Conservation (phyloP, 2,888 invertebrate genomes). For the Parelbella ahira region DNA sequence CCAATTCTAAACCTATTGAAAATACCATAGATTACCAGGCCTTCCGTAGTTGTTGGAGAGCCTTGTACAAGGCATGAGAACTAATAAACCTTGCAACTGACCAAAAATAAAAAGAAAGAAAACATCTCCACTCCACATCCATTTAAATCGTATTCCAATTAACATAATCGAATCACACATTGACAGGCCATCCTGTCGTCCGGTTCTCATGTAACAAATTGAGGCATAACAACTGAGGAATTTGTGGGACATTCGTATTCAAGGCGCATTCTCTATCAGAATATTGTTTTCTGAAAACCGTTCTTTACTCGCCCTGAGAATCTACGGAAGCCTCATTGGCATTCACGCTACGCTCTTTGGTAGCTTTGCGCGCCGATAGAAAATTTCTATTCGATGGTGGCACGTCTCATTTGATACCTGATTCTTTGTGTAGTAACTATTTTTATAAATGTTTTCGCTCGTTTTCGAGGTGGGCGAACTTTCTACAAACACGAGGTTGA, state of each 20-base stretch:
- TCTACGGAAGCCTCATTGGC: constrained; percentile 50
- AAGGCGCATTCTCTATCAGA: constrained; percentile 54
- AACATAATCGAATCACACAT: background rate
- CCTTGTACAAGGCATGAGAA: too few species aligned
- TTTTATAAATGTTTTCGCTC: constrained; percentile 5
- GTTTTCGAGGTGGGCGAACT: too few species aligned
- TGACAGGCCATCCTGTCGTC: constrained; percentile 29
- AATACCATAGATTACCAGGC: too few species aligned
- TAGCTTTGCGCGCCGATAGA: constrained; percentile 56
- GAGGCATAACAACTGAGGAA: constrained; percentile 62
- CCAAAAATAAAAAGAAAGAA: too few species aligned
- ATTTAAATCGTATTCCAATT: too few species aligned
- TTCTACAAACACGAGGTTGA: too few species aligned
- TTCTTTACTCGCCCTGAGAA: constrained; percentile 70
- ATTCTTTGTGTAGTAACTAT: background rate
- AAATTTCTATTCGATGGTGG: constrained; percentile 49
- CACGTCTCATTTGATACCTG: constrained; percentile 30
- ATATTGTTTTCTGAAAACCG: constrained; percentile 77
- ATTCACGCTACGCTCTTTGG: constrained; percentile 40
- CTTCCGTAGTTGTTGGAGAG: too few species aligned
- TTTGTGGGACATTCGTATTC: constrained; percentile 63
- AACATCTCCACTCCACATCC: too few species aligned
- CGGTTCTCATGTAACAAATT: constrained; percentile 63
- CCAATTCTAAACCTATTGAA: too few species aligned
- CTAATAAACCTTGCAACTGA: too few species aligned